These are phyloP conservation scores for Toxotes jaculatrix DNA, from an alignment of 2,113 vertebrate species.

Conservation along the genomic window DNA sequence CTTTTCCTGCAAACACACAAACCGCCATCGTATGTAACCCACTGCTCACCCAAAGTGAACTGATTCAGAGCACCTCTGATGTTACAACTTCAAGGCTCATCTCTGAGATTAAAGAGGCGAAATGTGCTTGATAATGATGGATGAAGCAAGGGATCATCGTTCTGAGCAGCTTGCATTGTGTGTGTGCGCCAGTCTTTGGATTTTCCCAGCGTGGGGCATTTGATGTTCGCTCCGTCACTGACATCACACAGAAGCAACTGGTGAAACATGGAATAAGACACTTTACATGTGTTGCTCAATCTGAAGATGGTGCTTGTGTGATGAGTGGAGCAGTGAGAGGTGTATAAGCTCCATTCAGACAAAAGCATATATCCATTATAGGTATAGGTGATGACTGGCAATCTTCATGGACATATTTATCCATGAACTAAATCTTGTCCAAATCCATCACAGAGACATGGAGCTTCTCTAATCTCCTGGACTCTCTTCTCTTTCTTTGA, in stretches of 20 bases:
- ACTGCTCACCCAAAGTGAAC: neutral
- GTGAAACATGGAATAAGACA: neutral
- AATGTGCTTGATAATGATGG: neutral
- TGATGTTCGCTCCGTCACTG: too few relatives aligned
- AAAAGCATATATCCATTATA: neutral
- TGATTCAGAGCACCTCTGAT: neutral
- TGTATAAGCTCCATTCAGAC: neutral
- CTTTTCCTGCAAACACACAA: neutral
- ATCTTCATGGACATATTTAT: too few relatives aligned
- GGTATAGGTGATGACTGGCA: too few relatives aligned
- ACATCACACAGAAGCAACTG: too few relatives aligned
- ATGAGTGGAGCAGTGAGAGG: neutral
- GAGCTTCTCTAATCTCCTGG: neutral
- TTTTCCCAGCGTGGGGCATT: neutral
- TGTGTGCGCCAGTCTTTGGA: neutral
- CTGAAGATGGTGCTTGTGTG: neutral
- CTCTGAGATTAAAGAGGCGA: conserved; percentile 4
- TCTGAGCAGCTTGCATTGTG: too few relatives aligned
- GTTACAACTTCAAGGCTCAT: neutral
- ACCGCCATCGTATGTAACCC: neutral
- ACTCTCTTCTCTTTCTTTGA: neutral
- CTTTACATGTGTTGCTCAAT: neutral
- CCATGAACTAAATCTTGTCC: too few relatives aligned
- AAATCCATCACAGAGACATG: neutral
- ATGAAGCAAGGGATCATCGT: neutral